A percentile compares a stretch with the other conserved stretches of the same genome.
Evolutionary conservation across 2,797 vertebrate genomes (phyloP).

Genomic region (Channa striata): DNA sequence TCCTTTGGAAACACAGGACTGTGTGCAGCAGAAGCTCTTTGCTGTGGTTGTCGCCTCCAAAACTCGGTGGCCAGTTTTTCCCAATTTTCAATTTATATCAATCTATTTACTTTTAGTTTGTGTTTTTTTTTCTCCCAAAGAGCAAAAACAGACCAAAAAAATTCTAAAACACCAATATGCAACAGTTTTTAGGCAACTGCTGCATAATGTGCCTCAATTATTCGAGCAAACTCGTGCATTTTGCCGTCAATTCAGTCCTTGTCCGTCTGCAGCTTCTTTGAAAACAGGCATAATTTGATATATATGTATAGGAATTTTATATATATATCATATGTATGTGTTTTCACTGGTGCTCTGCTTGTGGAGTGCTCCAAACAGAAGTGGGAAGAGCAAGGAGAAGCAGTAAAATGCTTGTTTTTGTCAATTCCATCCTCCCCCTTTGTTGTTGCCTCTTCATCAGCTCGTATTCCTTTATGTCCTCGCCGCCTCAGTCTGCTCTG

Average conservation of each 20-base stretch:
- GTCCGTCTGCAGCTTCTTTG: conserved; percentile 82
- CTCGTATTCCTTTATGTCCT: conserved; percentile 69
- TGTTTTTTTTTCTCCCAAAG: conserved; percentile 5
- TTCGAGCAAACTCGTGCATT: conserved; percentile 44
- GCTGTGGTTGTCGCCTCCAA: conserved; percentile 51
- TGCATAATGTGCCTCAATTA: conserved; percentile 65
- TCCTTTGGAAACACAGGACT: conserved; percentile 64
- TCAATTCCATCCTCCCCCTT: conserved; percentile 68
- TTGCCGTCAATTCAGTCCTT: conserved; percentile 74
- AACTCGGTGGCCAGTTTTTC: conserved; percentile 55
- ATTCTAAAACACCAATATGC: conserved; percentile 68
- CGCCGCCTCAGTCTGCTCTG: conserved; percentile 25
- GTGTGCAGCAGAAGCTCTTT: conserved; percentile 66
- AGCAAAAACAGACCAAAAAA: conserved; percentile 45
- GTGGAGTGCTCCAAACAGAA: conserved; percentile 80
- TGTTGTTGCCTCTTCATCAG: conserved; percentile 61
- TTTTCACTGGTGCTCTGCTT: conserved; percentile 87
- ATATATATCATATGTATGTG: conserved; percentile 90
- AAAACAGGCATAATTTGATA: conserved; percentile 91
- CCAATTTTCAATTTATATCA: conserved; percentile 55
- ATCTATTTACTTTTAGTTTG: conserved; percentile 34
- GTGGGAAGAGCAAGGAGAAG: conserved; percentile 65
- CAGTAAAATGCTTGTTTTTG: conserved; percentile 54
- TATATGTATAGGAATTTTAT: conserved; percentile 88
- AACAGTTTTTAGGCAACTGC: conserved; percentile 70